A percentile compares a stretch with the other conserved stretches of the same genome.
phyloP scores from a whole-genome alignment of 1,140 invertebrate species.

The Brachionus angularis region DNA sequence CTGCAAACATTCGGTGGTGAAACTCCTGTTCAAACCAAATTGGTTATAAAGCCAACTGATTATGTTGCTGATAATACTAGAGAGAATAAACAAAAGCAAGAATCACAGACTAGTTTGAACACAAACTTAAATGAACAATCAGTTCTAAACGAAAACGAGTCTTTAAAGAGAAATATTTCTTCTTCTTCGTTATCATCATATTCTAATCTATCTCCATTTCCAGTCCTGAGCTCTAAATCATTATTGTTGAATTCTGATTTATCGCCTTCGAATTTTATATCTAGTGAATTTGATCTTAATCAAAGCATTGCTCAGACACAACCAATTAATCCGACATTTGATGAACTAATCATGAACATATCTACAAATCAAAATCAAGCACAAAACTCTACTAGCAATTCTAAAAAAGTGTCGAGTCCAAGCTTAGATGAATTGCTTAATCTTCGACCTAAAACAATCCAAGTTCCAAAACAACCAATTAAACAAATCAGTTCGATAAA shows the following conservation, averaged over 20 bases:
- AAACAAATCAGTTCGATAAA: no score
- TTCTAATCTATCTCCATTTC: no score
- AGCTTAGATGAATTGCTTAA: conserved; percentile 9
- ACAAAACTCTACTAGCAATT: background rate
- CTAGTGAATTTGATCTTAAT: background rate
- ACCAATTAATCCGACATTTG: conserved; percentile 1
- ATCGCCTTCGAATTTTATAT: conserved; percentile 18
- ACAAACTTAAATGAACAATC: conserved; percentile 55
- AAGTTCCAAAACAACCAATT: background rate
- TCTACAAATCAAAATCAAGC: background rate
- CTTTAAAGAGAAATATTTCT: conserved; percentile 7
- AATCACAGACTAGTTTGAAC: no score
- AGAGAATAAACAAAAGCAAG: background rate
- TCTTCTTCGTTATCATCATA: conserved; percentile 22
- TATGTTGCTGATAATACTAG: background rate
- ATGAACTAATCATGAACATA: conserved; percentile 13
- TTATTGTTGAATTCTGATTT: background rate
- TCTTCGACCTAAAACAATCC: conserved; percentile 4
- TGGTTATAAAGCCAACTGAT: conserved; percentile 50
- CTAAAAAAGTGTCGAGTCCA: background rate
- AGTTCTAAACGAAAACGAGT: background rate
- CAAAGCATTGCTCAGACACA: background rate
- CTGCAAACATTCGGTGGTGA: conserved; percentile 75
- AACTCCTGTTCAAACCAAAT: conserved; percentile 67
- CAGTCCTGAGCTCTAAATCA: no score